phyloP scores from a whole-genome alignment of 2,888 invertebrate species.

The Philhelius pedissequus region DNA sequence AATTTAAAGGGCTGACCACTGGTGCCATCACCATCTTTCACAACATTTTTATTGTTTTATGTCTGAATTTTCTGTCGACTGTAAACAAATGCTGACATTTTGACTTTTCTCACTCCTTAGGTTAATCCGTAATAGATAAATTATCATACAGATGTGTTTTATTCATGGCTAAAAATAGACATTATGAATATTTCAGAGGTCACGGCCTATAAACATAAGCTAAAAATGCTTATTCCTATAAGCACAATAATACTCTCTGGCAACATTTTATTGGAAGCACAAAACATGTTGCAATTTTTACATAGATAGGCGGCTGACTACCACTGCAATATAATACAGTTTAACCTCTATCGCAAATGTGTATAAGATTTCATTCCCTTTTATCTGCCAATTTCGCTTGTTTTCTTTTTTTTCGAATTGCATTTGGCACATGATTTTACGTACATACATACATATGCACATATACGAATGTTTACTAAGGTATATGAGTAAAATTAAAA shows the following conservation, averaged over 20 bases:
- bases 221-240: too few species aligned
- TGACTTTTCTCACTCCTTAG: too few species aligned
- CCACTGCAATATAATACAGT: too few species aligned
- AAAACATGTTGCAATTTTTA: too few species aligned
- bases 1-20: background rate
- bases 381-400: background rate
- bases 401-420: background rate
- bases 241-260: background rate
- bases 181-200: constrained; percentile 24
- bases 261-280: background rate
- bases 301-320: too few species aligned
- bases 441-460: background rate
- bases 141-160: background rate
- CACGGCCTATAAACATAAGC: constrained; percentile 7
- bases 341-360: background rate
- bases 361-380: constrained; percentile 5
- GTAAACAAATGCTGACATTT: too few species aligned
- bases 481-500: constrained; percentile 6
- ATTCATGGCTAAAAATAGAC: constrained; percentile 11
- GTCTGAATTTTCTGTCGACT: too few species aligned
- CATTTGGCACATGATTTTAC: constrained; percentile 8
- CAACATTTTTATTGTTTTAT: too few species aligned
- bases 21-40: background rate
- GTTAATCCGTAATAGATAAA: background rate
- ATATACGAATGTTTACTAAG: background rate